Evolutionary conservation across 2,888 invertebrate genomes (phyloP).

Genomic region (Drosophila mimetica): DNA sequence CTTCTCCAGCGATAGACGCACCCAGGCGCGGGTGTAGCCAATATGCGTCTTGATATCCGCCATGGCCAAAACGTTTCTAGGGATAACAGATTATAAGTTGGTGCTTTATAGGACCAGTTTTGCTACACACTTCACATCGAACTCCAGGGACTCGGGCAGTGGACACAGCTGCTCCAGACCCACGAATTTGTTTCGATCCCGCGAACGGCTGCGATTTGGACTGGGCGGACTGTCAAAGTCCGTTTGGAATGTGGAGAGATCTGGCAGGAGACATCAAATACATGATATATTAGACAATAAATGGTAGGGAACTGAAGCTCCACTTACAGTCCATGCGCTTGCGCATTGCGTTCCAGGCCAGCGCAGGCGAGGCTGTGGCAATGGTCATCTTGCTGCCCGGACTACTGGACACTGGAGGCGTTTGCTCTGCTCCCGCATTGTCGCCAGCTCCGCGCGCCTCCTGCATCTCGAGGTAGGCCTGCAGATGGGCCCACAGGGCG

Average conservation of each 20-base stretch:
- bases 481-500: conserved; percentile 97
- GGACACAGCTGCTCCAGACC: conserved; percentile 85
- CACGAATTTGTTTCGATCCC: conserved; percentile 85
- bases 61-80: conserved; percentile 95
- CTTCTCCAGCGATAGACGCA: conserved; percentile 97
- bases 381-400: conserved; percentile 67
- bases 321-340: conserved; percentile 96
- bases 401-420: conserved; percentile 50
- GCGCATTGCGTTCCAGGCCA: conserved; percentile 96
- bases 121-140: conserved; percentile 91
- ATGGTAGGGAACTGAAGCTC: fast-evolving
- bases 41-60: conserved; percentile 99
- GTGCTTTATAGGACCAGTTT: no score
- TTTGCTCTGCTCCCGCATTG: conserved; percentile 82
- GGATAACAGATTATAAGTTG: neutral
- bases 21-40: conserved; percentile 98
- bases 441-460: conserved; percentile 85
- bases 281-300: neutral
- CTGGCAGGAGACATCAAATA: conserved; percentile 83
- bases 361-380: conserved; percentile 86
- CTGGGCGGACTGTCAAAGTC: conserved; percentile 87
- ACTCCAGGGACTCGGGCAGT: conserved; percentile 92
- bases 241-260: conserved; percentile 91
- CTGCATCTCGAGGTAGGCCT: conserved; percentile 94
- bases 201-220: conserved; percentile 84